Percentiles rank a stretch among this genome's conserved stretches.
Conservation (phyloP, 2,113 vertebrate genomes). For the Genyomyrus donnyi region DNA sequence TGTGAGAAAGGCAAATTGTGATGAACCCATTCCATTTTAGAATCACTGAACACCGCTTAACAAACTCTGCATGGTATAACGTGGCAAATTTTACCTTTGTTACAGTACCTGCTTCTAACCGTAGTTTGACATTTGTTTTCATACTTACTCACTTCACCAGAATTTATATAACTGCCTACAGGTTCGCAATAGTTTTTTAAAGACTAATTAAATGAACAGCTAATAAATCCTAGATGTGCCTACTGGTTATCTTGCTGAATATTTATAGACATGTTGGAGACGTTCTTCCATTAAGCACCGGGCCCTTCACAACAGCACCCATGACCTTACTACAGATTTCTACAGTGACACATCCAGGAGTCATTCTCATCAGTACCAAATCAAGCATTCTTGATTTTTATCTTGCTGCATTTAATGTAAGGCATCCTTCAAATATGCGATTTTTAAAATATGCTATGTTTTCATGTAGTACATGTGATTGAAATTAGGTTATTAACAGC, state of each 20-base stretch:
- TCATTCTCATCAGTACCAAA: not conserved
- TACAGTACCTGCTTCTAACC: not conserved
- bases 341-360: not conserved
- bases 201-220: constrained; percentile 22
- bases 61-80: not conserved
- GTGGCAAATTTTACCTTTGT: not conserved
- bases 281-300: not conserved
- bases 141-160: not conserved
- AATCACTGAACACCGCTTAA: constrained; percentile 3
- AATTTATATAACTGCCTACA: constrained; percentile 14
- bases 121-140: constrained; percentile 15
- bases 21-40: constrained; percentile 18
- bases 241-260: not conserved
- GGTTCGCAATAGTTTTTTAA: not conserved
- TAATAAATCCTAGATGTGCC: constrained; percentile 2
- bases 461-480: not conserved
- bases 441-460: not conserved
- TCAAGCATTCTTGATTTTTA: not conserved
- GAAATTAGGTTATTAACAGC: constrained; percentile 24
- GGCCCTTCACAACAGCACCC: not conserved
- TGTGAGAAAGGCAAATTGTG: not conserved
- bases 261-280: not conserved
- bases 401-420: not conserved
- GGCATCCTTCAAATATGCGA: constrained; percentile 1
- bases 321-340: not conserved